Conservation (phyloP, 2,888 invertebrate genomes). For the Beris chalybata region DNA sequence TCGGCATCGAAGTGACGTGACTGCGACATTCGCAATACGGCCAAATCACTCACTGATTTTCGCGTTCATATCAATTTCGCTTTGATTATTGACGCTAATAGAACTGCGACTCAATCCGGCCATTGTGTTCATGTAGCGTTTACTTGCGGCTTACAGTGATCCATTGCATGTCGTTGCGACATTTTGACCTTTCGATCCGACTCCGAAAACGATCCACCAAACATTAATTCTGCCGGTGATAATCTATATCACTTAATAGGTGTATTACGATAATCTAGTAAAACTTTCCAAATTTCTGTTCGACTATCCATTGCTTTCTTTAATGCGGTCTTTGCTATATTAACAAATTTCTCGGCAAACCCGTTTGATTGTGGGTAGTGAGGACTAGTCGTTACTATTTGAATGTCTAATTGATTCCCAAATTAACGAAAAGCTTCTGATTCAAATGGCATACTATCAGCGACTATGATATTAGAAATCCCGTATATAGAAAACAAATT, state of each 20-base stretch:
- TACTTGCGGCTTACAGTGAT: too few relatives aligned
- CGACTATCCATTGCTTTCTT: background rate
- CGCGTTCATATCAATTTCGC: too few relatives aligned
- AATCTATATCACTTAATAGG: background rate
- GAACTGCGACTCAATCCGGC: too few relatives aligned
- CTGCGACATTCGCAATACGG: too few relatives aligned
- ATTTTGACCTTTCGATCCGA: too few relatives aligned
- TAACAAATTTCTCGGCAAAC: constrained; percentile 13
- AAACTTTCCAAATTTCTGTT: constrained; percentile 6
- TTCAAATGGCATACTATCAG: constrained; percentile 33
- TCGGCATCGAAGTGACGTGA: too few relatives aligned
- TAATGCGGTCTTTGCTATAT: constrained; percentile 9
- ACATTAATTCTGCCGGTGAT: constrained; percentile 6
- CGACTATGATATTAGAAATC: constrained; percentile 36
- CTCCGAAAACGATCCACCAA: too few relatives aligned
- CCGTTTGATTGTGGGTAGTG: constrained; percentile 20
- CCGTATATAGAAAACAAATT: constrained; percentile 38
- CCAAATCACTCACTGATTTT: too few relatives aligned
- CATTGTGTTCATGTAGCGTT: too few relatives aligned
- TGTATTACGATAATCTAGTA: background rate
- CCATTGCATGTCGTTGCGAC: too few relatives aligned
- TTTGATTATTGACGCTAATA: too few relatives aligned
- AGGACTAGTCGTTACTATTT: constrained; percentile 26
- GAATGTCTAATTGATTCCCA: constrained; percentile 3
- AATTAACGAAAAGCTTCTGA: constrained; percentile 16